A percentile compares a stretch with the other conserved stretches of the same genome.
phyloP scores from a whole-genome alignment of 2,888 invertebrate species.

The Aricia artaxerxes region DNA sequence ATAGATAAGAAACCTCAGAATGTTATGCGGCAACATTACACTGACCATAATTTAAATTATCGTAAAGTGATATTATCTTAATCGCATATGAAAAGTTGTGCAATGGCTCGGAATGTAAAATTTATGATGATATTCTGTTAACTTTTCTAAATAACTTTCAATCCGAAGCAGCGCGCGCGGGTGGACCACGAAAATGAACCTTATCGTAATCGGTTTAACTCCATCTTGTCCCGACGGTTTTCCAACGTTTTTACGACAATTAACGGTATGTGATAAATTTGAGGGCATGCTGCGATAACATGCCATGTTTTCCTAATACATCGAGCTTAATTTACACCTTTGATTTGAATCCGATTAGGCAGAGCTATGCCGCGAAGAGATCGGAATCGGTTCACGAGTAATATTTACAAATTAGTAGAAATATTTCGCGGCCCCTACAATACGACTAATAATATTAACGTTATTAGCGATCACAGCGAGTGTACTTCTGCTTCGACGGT shows the following conservation, averaged over 20 bases:
- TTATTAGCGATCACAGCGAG: constrained; percentile 67
- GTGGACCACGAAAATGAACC: constrained; percentile 40
- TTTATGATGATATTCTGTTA: constrained; percentile 59
- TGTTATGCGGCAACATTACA: constrained; percentile 35
- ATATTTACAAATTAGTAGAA: constrained; percentile 30
- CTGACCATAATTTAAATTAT: constrained; percentile 42
- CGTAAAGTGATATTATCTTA: constrained; percentile 52
- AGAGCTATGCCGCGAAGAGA: background rate
- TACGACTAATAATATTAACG: constrained; percentile 58
- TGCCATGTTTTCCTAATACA: constrained; percentile 38
- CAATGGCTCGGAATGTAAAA: constrained; percentile 67
- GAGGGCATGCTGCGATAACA: constrained; percentile 38
- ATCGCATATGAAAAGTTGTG: constrained; percentile 54
- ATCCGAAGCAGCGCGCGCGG: constrained; percentile 55
- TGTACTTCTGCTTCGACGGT: constrained; percentile 54
- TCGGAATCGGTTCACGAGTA: background rate
- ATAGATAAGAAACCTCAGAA: constrained; percentile 9
- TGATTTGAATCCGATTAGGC: constrained; percentile 35
- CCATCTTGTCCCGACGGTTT: constrained; percentile 37
- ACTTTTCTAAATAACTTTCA: constrained; percentile 66
- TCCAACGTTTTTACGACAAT: constrained; percentile 42
- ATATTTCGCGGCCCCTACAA: constrained; percentile 48
- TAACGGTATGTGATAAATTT: constrained; percentile 43
- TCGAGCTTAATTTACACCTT: constrained; percentile 30
- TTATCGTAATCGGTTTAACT: constrained; percentile 38